Evolutionary conservation across 2,797 vertebrate genomes (phyloP).

Genomic region (Lophius americanus): DNA sequence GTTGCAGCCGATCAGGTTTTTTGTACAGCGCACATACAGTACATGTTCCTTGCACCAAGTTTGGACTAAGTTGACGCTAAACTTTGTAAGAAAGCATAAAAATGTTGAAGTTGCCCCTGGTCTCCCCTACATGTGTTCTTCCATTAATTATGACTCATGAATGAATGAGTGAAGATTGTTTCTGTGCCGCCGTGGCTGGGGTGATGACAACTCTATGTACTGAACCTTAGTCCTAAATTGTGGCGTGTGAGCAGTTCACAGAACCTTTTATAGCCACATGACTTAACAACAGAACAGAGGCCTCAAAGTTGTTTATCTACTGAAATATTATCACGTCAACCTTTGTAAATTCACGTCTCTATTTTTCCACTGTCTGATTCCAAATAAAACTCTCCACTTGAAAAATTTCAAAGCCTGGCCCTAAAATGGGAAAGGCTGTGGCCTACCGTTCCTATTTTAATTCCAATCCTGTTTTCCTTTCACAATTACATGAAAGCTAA

Average conservation of each 20-base stretch:
- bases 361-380: conserved; percentile 26
- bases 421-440: background rate
- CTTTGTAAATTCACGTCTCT: conserved; percentile 25
- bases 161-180: background rate
- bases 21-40: no score
- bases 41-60: no score
- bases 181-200: background rate
- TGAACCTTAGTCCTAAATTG: background rate
- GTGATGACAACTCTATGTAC: background rate
- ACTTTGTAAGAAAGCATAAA: no score
- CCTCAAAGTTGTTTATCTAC: conserved; percentile 26
- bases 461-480: background rate
- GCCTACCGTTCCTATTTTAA: conserved; percentile 1
- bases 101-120: no score
- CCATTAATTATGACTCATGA: background rate
- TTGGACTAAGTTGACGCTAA: no score
- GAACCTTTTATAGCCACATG: conserved; percentile 33
- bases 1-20: no score
- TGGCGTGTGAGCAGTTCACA: background rate
- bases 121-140: no score
- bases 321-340: conserved; percentile 21
- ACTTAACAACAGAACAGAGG: conserved; percentile 23
- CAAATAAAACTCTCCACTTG: conserved; percentile 23
- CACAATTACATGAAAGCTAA: background rate
- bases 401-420: background rate